Base-by-base conservation (phyloP, 2,113 vertebrate species). In the Agelaius tricolor region DNA sequence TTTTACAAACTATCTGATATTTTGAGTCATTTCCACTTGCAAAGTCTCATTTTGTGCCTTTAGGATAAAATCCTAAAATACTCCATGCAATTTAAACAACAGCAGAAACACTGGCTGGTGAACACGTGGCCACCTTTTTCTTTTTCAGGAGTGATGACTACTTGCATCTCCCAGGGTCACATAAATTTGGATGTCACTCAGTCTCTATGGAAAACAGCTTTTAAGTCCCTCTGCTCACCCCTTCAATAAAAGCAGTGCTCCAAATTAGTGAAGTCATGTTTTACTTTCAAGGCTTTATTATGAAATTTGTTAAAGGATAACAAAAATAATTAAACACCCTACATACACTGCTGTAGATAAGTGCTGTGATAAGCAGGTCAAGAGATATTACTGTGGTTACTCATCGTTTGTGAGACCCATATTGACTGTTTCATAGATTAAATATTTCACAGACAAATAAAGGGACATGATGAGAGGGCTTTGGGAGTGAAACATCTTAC, bases 401-500 rank as follows among this genome's bases (percentile, higher is more conserved):
- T 87, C 11, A 17, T 62, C 12, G 58, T 59, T 80, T 83, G 3
- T 52, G 75, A 91, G 54, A 15, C 69, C 24, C 11, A 0, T 43
- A 35, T 18, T 39, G 44, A 33, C n/a, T 57, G 22, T 44, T 91
- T 66, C 23, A 35, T 14, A n/a, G 24, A 49, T 37, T 1, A 58
- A 77, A 59, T 55, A 8, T 37, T 84, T 84, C 58, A 59, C 5
- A 37, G 63, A 30, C 26, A 33, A 85, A 87, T 21, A 10, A 46
- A 73, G 23, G 37, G 49, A 43, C 6, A 5, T 3, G 14, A 43
- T 26, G 17, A 62, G 57, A 84, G 8, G 22, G 18, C 5, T 79
- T 72, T n/a, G n/a, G 49, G 11, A 57, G 10, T 27, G 54, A 79
- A 82, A 65, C 1, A 5, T 39, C 43, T 61, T 0, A 0, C 33